Evolutionary conservation across 2,113 vertebrate species (phyloP).

Genomic region (Carassius gibelio): DNA sequence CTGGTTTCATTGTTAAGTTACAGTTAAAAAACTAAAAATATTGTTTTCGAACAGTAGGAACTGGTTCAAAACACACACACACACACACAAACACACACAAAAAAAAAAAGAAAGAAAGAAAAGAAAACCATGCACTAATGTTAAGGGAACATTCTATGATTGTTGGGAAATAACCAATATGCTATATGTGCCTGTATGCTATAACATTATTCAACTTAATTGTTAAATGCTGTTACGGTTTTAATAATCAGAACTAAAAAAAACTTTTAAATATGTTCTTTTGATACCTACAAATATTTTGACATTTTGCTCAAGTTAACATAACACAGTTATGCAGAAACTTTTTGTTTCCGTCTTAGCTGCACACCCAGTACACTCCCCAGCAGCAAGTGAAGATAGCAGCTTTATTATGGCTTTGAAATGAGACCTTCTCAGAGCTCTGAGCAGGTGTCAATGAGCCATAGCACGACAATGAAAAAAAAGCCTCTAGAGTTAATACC

Average conservation of each 20-base stretch:
- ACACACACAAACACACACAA: neutral
- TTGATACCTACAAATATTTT: neutral
- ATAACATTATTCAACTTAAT: neutral
- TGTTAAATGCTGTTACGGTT: neutral
- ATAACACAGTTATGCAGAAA: neutral
- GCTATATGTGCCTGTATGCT: too few species aligned
- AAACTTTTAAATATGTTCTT: neutral
- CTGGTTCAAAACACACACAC: neutral
- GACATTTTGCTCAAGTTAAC: neutral
- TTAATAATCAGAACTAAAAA: neutral
- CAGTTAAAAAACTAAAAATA: neutral
- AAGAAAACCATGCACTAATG: neutral
- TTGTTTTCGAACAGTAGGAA: neutral
- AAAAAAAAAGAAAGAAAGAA: too few species aligned
- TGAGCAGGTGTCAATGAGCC: slow-evolving; percentile 45
- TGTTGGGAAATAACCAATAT: neutral
- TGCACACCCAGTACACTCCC: neutral
- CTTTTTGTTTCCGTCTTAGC: neutral
- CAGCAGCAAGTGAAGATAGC: slow-evolving; percentile 17
- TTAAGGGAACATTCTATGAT: neutral
- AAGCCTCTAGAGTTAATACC: slow-evolving; percentile 31
- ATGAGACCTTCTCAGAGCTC: slow-evolving; percentile 38
- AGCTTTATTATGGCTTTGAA: slow-evolving; percentile 35
- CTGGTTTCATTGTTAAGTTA: neutral
- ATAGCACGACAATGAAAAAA: slow-evolving; percentile 38